A percentile compares a stretch with the other conserved stretches of the same genome.
Conservation (phyloP, 2,797 vertebrate genomes). For the Telmatherina bonti region DNA sequence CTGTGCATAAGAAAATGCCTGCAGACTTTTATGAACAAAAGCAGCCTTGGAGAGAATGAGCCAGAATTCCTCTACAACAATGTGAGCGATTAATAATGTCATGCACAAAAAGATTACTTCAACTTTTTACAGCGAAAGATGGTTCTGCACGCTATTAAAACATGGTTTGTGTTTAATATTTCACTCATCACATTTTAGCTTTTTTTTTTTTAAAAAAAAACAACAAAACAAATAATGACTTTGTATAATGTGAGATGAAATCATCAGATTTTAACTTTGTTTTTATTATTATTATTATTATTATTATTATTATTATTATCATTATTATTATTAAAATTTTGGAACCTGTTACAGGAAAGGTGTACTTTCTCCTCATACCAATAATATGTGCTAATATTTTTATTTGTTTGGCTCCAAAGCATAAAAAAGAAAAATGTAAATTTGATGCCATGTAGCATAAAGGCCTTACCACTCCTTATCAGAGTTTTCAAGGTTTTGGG, state of each 20-base stretch:
- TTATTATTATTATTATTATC: no score
- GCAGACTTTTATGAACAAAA: neutral
- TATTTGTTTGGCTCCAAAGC: constrained; percentile 3
- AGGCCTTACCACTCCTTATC: no score
- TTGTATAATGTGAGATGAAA: neutral
- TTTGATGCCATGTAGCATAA: neutral
- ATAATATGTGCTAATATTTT: neutral
- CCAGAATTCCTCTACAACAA: neutral
- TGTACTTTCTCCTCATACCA: neutral
- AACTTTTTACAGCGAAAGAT: no score
- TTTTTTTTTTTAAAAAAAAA: neutral
- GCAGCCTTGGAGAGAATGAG: neutral
- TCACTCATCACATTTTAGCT: neutral
- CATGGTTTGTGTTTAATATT: neutral
- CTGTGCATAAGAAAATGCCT: neutral
- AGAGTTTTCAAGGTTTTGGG: neutral
- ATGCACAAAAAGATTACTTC: no score
- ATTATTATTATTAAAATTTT: no score
- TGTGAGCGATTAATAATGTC: neutral
- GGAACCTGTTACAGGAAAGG: no score
- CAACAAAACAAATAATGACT: neutral
- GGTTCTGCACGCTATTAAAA: neutral
- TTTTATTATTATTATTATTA: no score
- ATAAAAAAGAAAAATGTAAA: neutral
- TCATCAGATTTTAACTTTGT: no score